These are phyloP conservation scores for Rhyacophila evoluta DNA, from an alignment of 2,888 invertebrate species.

Conservation along the genomic window DNA sequence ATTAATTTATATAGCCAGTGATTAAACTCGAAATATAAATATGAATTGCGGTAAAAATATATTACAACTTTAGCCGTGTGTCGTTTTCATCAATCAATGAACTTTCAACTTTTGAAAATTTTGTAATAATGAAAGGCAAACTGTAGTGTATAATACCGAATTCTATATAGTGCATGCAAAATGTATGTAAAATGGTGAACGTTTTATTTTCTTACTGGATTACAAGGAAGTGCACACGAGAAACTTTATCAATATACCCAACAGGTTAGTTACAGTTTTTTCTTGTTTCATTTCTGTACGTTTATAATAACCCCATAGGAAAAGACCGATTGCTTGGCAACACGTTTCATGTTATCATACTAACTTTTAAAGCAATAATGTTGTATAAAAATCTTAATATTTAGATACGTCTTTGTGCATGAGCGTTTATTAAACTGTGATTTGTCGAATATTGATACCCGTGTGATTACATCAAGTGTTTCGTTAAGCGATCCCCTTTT, in stretches of 20 bases:
- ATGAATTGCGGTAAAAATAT: neutral
- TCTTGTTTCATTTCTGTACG: neutral
- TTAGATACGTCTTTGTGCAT: no score
- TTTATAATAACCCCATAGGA: no score
- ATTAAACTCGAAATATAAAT: neutral
- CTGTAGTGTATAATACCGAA: no score
- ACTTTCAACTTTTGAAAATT: neutral
- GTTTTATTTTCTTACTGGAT: neutral
- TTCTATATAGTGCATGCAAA: neutral
- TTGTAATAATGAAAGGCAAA: neutral
- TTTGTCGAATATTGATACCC: no score
- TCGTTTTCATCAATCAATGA: neutral
- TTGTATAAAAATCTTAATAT: no score
- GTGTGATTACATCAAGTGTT: no score
- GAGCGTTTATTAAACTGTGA: no score
- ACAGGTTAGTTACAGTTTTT: neutral
- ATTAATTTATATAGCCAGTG: neutral
- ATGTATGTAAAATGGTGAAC: neutral
- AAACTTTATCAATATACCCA: neutral
- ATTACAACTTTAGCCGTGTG: neutral
- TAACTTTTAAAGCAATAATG: no score
- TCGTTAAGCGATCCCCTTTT: no score
- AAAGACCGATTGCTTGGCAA: no score
- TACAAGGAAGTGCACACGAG: neutral
- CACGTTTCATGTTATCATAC: no score